A percentile compares a stretch with the other conserved stretches of the same genome.
Conservation (phyloP, 2,113 vertebrate genomes). For the Clarias batrachus region DNA sequence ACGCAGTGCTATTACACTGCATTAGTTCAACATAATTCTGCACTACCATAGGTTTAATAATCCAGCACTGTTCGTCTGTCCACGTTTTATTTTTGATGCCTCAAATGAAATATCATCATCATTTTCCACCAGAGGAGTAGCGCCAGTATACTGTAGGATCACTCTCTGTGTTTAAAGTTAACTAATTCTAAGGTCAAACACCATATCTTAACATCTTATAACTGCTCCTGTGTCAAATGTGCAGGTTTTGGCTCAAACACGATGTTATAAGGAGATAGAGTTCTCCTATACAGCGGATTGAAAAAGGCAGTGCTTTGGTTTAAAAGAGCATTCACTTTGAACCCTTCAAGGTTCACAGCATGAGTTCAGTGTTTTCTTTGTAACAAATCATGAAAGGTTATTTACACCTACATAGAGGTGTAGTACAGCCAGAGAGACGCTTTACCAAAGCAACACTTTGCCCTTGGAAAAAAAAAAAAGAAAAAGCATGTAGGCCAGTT, state of each 20-base stretch:
- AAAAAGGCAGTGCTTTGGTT: constrained; percentile 8
- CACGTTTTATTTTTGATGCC: neutral
- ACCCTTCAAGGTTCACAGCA: constrained; percentile 38
- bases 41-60: neutral
- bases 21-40: neutral
- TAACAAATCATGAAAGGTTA: constrained; percentile 68
- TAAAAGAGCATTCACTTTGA: constrained; percentile 38
- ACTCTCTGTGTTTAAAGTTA: neutral
- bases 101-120: neutral
- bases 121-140: neutral
- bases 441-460: neutral
- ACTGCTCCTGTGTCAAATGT: neutral
- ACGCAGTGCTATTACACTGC: neutral
- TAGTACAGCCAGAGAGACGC: neutral
- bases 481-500: neutral
- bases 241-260: neutral
- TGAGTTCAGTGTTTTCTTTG: constrained; percentile 52
- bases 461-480: constrained; percentile 3
- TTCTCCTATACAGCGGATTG: neutral
- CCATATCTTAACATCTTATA: neutral
- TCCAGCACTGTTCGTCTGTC: neutral
- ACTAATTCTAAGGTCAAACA: constrained; percentile 1
- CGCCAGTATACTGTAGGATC: neutral
- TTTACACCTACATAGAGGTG: constrained; percentile 58
- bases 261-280: neutral